These are phyloP conservation scores for Pristis pectinata DNA, from an alignment of 2,797 vertebrate genomes.

Conservation along the genomic window DNA sequence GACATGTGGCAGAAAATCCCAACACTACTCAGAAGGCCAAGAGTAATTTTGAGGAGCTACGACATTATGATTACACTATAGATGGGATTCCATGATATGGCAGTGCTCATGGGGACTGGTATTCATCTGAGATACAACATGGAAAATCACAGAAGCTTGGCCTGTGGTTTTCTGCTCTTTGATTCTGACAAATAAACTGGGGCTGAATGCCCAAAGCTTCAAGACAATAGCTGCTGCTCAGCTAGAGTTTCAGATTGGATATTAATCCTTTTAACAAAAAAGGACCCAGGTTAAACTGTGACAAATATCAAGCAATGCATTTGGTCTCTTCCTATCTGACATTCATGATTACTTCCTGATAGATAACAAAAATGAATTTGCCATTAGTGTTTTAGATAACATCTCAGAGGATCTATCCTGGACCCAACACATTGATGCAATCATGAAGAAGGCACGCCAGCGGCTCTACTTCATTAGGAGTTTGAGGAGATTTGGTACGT, in stretches of 20 bases:
- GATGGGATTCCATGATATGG: not conserved
- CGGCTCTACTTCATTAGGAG: too few relatives aligned
- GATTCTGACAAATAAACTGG: not conserved
- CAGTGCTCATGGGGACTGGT: not conserved
- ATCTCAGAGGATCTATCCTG: too few relatives aligned
- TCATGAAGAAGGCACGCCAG: too few relatives aligned
- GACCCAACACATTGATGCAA: too few relatives aligned
- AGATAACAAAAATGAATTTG: not conserved
- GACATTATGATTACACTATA: not conserved
- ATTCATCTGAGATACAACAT: not conserved
- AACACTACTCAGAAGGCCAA: not conserved
- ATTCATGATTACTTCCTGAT: not conserved
- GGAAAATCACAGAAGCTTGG: not conserved
- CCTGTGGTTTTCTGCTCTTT: not conserved
- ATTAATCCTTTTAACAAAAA: not conserved
- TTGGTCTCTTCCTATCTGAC: not conserved
- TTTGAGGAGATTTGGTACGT: too few relatives aligned
- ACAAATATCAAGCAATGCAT: not conserved
- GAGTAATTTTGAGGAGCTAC: not conserved
- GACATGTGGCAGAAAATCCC: not conserved
- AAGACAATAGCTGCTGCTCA: not conserved
- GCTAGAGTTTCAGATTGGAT: not conserved
- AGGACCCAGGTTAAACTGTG: not conserved
- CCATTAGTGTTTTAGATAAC: not conserved
- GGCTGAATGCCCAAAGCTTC: not conserved